These are phyloP conservation scores for Prosapia bicincta DNA, from an alignment of 2,888 invertebrate genomes.

Conservation along the genomic window DNA sequence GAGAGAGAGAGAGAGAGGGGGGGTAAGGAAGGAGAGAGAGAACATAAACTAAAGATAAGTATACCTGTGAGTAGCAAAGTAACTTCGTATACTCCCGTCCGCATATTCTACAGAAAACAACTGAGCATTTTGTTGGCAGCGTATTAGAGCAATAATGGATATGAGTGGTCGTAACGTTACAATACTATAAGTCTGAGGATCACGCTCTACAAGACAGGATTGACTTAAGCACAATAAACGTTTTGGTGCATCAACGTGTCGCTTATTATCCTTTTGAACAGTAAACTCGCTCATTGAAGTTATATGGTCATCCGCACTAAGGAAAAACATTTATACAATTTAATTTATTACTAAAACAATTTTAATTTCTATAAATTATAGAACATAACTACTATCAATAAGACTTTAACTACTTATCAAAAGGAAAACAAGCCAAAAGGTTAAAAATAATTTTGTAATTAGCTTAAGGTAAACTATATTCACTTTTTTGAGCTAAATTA, in stretches of 20 bases:
- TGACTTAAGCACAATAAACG: conserved; percentile 93
- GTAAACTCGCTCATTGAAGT: conserved; percentile 96
- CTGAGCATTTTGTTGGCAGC: conserved; percentile 89
- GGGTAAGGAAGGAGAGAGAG: too few species aligned
- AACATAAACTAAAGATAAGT: too few species aligned
- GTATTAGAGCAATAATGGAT: conserved; percentile 87
- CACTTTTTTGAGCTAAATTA: too few species aligned
- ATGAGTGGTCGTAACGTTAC: conserved; percentile 78
- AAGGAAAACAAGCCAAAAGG: too few species aligned
- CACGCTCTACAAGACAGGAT: conserved; percentile 92
- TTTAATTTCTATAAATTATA: not conserved
- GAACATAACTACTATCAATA: not conserved
- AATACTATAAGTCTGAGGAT: conserved; percentile 94
- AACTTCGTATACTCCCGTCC: conserved; percentile 83
- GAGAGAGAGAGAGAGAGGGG: too few species aligned
- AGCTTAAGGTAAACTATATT: too few species aligned
- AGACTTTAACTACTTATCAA: too few species aligned
- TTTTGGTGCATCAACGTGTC: conserved; percentile 80
- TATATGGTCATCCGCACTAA: conserved; percentile 90
- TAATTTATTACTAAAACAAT: not conserved
- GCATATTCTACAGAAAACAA: conserved; percentile 92
- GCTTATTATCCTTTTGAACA: conserved; percentile 83
- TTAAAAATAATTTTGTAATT: too few species aligned
- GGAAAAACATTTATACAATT: conserved; percentile 31
- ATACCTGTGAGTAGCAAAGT: conserved; percentile 87